Base-by-base conservation (phyloP, 2,888 invertebrate genomes). In the Parochlus steinenii region DNA sequence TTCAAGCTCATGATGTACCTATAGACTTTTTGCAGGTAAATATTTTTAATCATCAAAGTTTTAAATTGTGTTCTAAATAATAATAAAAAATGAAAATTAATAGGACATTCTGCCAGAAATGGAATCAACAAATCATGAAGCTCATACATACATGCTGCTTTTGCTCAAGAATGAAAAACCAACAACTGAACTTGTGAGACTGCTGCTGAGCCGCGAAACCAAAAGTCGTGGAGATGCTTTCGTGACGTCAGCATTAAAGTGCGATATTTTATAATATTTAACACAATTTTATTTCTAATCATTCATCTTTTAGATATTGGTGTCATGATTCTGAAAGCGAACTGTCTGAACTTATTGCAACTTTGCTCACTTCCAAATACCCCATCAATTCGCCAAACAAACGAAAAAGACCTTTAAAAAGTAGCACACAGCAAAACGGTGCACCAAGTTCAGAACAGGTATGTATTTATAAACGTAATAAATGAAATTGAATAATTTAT, bases 141-240 rank as follows among this genome's bases (percentile, higher is more conserved):
- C 95, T 1, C 62, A 93, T 18, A 85, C 89, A 22, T 79, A 85
- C 41, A 77, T 97, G 46, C 64, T 92, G 47, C 65, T 95, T 44
- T 75, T 90, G 69, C 65, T 97, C 44, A 90, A 89, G 58, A 83
- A 85, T 58, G 90, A 90, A 56, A 79, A 78, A 52, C 92, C 92
- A 14, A 80, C 81, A 14, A 72, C 78, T 42, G 89, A 89, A 50
- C 68, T 90, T 44, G 63, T 95, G 44, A 71, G 83, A 48, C 79
- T 83, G 45, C 65, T 93, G 47, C 73, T 93, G 48, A 75, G 77
- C 44, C 69, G 83, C 42, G 69, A 74, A 46, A 66, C 74, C 6
- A 74, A 75, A 50, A 71, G 69, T 32, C 63, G 66, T 26, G 70
- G 71, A 31, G 93, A 93, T 58, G 71, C 77, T 41, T 90, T 95